Base-by-base conservation (phyloP, 2,797 vertebrate species). In the Coregonus ussuriensis region DNA sequence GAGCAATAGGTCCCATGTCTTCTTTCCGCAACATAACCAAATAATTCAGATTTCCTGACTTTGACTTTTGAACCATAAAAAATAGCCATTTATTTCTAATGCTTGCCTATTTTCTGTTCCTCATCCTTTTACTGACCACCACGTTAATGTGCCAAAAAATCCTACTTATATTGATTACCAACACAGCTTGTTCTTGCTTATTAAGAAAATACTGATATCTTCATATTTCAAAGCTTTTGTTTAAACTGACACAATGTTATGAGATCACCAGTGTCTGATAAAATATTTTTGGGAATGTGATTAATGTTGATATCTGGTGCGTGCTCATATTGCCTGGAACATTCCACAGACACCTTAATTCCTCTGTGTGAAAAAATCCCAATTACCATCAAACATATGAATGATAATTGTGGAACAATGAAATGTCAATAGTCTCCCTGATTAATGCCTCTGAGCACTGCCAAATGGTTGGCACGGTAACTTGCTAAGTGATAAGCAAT, bases 331-430 rank as follows among this genome's bases (percentile, higher is more conserved):
- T 85, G 88, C 82, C 87, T 88, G 84, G 83, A 88, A 89, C 59
- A 62, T 92, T 89, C 86, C 82, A 41, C 83, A 84, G 88, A 84
- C 91, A 91, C 84, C 87, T 89, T 93, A 90, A 93, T 94, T 93
- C 86, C 87, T 90, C 85, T 65, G 81, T 90, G 90, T 90, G 91
- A 87, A 92, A 91, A 91, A 92, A 76, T 84, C 84, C 88, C 91
- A 92, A 94, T 94, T 94, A 93, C 86, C 91, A 93, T 93, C 90
- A 91, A 93, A 91, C 75, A 78, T 93, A 93, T 93, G 90, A 94
- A 94, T 93, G 92, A 93, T 94, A 92, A 95, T 92, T 92, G 90
- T 91, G 86, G 87, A 91, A 91, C 88, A 91, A 93, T 94, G 91
- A 90, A 93, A 93, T 92, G 92, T 93, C 93, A 94, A 93, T 93